Conservation (phyloP, 2,797 vertebrate species). For the Scyliorhinus canicula region DNA sequence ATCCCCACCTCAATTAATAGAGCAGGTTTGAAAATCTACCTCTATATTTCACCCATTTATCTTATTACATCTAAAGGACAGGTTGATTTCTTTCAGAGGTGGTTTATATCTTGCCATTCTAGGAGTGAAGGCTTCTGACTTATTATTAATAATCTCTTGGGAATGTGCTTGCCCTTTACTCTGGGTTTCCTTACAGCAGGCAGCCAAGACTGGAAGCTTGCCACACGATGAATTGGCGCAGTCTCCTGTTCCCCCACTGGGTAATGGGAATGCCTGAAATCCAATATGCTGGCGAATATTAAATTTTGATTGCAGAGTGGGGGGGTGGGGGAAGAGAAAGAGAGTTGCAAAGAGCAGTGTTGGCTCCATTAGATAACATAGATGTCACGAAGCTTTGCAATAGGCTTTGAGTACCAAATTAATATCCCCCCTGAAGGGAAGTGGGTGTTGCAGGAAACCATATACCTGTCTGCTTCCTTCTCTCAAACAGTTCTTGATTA, state of each 20-base stretch:
- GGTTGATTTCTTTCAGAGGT: neutral
- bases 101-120: neutral
- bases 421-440: conserved; percentile 41
- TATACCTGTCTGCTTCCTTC: conserved; percentile 34
- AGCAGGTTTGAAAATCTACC: neutral
- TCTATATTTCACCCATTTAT: neutral
- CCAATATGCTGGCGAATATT: neutral
- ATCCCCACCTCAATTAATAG: neutral
- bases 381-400: conserved; percentile 42
- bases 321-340: neutral
- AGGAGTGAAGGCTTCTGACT: neutral
- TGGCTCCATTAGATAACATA: conserved; percentile 7
- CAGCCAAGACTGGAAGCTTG: neutral
- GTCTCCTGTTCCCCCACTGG: neutral
- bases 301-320: neutral
- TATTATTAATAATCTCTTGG: neutral
- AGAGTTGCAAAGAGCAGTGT: neutral
- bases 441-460: conserved; percentile 41
- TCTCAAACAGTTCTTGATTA: conserved; percentile 39
- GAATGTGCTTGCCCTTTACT: neutral
- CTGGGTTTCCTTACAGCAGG: neutral
- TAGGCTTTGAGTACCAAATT: conserved; percentile 41
- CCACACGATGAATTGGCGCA: neutral
- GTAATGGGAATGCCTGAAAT: neutral
- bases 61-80: neutral